phyloP scores from a whole-genome alignment of 2,113 vertebrate species.

The Microcebus murinus region DNA sequence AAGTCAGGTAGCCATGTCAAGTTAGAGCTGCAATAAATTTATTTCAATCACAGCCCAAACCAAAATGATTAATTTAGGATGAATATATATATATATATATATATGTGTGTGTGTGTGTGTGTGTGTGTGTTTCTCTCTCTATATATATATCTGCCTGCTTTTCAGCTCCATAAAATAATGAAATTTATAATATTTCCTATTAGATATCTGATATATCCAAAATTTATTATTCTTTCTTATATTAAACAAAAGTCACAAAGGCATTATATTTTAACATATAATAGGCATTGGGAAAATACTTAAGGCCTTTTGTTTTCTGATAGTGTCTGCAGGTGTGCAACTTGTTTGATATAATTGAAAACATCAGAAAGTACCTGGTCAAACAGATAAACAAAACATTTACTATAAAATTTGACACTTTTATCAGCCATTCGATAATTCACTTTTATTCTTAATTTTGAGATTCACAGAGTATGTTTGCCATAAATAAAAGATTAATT shows the following conservation, averaged over 20 bases:
- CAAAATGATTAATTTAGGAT: neutral
- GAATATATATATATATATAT: too few species aligned
- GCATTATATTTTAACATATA: neutral
- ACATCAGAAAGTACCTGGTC: neutral
- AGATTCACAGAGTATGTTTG: conserved; percentile 59
- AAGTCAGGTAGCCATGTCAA: neutral
- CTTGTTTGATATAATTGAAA: neutral
- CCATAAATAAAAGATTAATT: conserved; percentile 65
- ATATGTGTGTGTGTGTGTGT: neutral
- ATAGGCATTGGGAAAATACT: neutral
- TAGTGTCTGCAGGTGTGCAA: neutral
- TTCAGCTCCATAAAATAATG: neutral
- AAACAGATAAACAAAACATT: conserved; percentile 14
- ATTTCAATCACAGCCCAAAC: neutral
- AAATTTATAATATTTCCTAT: neutral
- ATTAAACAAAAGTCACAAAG: neutral
- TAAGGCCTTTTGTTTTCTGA: neutral
- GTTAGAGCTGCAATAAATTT: neutral
- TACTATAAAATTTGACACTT: neutral
- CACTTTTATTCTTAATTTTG: conserved; percentile 64
- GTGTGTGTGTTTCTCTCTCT: too few species aligned
- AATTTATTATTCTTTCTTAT: neutral
- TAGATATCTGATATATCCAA: neutral
- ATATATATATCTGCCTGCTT: neutral
- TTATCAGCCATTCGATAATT: conserved; percentile 45